These are phyloP conservation scores for Melanotaenia duboulayi DNA, from an alignment of 2,113 vertebrate genomes.

Conservation along the genomic window DNA sequence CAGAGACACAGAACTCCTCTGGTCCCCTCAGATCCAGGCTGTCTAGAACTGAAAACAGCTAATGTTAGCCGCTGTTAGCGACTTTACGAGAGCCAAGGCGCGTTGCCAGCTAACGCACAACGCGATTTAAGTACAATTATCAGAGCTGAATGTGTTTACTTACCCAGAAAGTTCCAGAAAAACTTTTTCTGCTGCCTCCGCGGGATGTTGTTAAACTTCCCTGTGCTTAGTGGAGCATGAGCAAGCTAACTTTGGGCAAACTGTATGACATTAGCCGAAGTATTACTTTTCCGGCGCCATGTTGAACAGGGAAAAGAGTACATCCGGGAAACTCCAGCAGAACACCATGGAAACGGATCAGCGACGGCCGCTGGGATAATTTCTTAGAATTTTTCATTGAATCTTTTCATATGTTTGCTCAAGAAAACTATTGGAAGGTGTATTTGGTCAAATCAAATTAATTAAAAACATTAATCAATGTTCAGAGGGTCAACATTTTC, in stretches of 20 bases:
- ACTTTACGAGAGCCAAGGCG: conserved; percentile 27
- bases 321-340: conserved; percentile 78
- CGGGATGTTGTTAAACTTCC: background rate
- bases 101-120: conserved; percentile 53
- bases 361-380: background rate
- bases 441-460: background rate
- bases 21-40: background rate
- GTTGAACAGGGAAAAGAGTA: conserved; percentile 66
- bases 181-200: conserved; percentile 21
- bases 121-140: background rate
- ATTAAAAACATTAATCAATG: too few species aligned
- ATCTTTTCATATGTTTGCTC: background rate
- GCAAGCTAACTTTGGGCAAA: conserved; percentile 62
- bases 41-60: conserved; percentile 36
- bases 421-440: background rate
- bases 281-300: conserved; percentile 82
- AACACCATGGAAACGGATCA: conserved; percentile 71
- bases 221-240: conserved; percentile 5
- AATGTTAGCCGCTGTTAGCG: conserved; percentile 70
- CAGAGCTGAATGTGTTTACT: conserved; percentile 19
- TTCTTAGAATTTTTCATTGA: background rate
- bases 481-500: too few species aligned
- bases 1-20: background rate
- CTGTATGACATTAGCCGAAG: conserved; percentile 70
- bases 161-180: conserved; percentile 36